Conservation (phyloP, 2,888 invertebrate species). For the Xestia xanthographa region DNA sequence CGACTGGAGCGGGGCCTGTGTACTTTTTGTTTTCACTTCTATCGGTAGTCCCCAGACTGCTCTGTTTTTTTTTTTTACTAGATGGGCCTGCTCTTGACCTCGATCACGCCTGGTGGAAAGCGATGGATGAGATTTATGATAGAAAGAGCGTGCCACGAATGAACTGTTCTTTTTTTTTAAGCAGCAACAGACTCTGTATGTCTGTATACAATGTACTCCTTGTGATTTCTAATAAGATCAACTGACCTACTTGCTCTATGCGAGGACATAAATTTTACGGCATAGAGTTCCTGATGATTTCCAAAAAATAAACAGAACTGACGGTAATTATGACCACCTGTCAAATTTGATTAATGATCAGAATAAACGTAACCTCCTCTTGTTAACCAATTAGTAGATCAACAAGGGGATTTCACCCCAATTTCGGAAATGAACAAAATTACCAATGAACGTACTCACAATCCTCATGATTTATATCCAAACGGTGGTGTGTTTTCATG, state of each 20-base stretch:
- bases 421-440: constrained; percentile 60
- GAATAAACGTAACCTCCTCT: background rate
- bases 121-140: too few relatives aligned
- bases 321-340: background rate
- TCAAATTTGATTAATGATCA: background rate
- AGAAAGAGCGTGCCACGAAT: too few relatives aligned
- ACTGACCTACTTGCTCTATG: background rate
- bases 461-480: constrained; percentile 57
- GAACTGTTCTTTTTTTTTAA: too few relatives aligned
- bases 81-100: too few relatives aligned
- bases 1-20: too few relatives aligned
- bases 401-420: constrained; percentile 13
- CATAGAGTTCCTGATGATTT: background rate
- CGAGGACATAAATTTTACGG: background rate
- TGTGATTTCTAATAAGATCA: too few relatives aligned
- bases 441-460: constrained; percentile 69
- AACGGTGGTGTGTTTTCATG: constrained; percentile 62
- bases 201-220: too few relatives aligned
- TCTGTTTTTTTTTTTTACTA: too few relatives aligned
- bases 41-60: too few relatives aligned
- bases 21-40: too few relatives aligned
- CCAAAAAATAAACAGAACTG: constrained; percentile 9
- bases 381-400: background rate
- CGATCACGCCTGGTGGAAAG: too few relatives aligned
- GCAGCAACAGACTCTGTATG: too few relatives aligned